Evolutionary conservation across 2,113 vertebrate species (phyloP), one percentile per base, ranked within the genome.

Genomic region (Dendropsophus ebraccatus): DNA sequence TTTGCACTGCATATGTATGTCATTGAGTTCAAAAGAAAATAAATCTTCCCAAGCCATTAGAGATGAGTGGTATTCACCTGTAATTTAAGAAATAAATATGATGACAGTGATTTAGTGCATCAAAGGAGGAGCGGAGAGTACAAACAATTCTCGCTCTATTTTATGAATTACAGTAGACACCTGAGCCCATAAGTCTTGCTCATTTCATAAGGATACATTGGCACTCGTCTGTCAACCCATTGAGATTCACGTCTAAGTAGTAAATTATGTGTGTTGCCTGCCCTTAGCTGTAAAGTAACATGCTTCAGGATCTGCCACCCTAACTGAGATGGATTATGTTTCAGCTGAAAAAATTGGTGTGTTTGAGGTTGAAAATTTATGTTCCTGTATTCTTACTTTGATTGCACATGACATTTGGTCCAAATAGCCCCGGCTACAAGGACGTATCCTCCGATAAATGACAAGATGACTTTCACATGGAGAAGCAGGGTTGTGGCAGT

Each of bases 261-360:
- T 81, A 47, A 81, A 62, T 81, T 80, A 80, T 80, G 56, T 78
- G 30, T 80, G 77, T 81, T 81, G 78, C 35, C 54, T 81, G 78
- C 78, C 58, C 35, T 81, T 47, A 81, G 58, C 78, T 65, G 56
- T 62, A 81, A 81, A 81, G 78, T 81, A 81, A 45, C 78, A 81
- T 81, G 37, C 56, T 81, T 81, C 56, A 80, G 78, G 35, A 62
- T 37, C 78, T 81, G 78, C 78, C 58, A 81, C 56, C 37, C 28
- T 81, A 65, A 62, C 56, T 81, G 56, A 81, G 78, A 81, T 81
- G 58, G 78, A 81, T 81, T 81, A 65, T 47, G 37, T 81, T 62
- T 81, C 37, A 45, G 13, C 58, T 81, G 35, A 79, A 81, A 77
- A 81, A 81, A 45, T 41, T 81, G 78, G 78, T 81, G 58, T 65